Conservation (phyloP, 2,797 vertebrate genomes). For the Gymnoscopelus braueri region DNA sequence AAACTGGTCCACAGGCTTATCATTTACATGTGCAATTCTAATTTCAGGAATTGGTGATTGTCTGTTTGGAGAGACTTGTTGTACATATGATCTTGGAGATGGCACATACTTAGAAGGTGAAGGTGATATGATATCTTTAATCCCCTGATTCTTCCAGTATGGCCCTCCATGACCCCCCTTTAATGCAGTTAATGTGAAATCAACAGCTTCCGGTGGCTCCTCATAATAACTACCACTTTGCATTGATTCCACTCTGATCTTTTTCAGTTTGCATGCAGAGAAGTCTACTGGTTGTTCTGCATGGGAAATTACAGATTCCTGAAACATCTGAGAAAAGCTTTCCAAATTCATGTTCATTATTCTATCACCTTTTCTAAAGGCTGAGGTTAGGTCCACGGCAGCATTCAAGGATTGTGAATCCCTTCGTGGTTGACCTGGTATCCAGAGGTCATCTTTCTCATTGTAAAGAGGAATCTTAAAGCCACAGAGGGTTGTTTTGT, state of each 20-base stretch:
- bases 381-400: constrained; percentile 89
- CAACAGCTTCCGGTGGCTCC: constrained; percentile 73
- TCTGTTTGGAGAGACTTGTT: constrained; percentile 62
- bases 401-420: constrained; percentile 68
- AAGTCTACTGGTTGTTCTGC: constrained; percentile 90
- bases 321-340: constrained; percentile 91
- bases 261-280: constrained; percentile 86
- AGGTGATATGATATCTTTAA: constrained; percentile 54
- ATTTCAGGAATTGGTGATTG: constrained; percentile 71
- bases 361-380: constrained; percentile 86
- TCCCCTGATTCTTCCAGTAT: constrained; percentile 78
- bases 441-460: constrained; percentile 80
- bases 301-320: constrained; percentile 86
- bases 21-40: constrained; percentile 73
- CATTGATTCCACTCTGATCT: constrained; percentile 83
- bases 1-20: constrained; percentile 61
- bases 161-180: constrained; percentile 73
- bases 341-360: constrained; percentile 92
- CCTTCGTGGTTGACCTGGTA: constrained; percentile 73
- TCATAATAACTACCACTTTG: constrained; percentile 71
- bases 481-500: constrained; percentile 86
- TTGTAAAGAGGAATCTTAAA: constrained; percentile 88
- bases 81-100: constrained; percentile 43
- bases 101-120: constrained; percentile 18
- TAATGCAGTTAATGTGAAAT: constrained; percentile 79